Percentiles rank a stretch among this genome's conserved stretches.
Conservation (phyloP, 1,140 invertebrate species). For the Formica exsecta region DNA sequence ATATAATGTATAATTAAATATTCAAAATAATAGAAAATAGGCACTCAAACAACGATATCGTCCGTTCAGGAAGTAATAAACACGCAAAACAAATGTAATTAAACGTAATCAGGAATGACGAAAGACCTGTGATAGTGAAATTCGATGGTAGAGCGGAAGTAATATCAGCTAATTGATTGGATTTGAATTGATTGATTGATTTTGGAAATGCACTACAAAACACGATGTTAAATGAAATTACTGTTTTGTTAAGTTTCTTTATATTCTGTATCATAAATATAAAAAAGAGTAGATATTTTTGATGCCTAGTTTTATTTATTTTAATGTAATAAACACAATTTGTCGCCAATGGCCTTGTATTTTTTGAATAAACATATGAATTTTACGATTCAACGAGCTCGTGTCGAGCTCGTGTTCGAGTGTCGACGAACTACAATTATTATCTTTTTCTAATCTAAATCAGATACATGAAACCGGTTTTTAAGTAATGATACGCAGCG, state of each 20-base stretch:
- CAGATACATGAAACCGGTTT: conserved; percentile 60
- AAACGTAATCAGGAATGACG: conserved; percentile 20
- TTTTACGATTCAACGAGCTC: neutral
- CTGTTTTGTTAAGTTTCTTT: neutral
- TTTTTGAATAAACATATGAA: neutral
- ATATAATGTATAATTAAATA: neutral
- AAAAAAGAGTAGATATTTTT: neutral
- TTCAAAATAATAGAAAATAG: neutral
- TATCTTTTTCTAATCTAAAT: conserved; percentile 39
- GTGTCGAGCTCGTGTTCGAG: too few species aligned
- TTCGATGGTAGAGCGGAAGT: neutral
- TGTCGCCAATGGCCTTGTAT: neutral
- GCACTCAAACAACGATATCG: too few species aligned
- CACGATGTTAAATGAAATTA: neutral
- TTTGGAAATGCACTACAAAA: neutral
- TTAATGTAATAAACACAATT: neutral
- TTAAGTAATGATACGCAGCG: conserved; percentile 51
- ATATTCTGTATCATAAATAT: neutral
- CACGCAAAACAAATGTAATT: conserved; percentile 26
- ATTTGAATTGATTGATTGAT: too few species aligned
- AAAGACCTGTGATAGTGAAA: neutral
- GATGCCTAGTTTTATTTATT: neutral
- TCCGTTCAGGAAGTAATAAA: neutral
- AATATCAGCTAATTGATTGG: neutral
- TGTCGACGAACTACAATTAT: neutral